phyloP scores from a whole-genome alignment of 1,140 invertebrate genomes.

The Papilio polyxenes region DNA sequence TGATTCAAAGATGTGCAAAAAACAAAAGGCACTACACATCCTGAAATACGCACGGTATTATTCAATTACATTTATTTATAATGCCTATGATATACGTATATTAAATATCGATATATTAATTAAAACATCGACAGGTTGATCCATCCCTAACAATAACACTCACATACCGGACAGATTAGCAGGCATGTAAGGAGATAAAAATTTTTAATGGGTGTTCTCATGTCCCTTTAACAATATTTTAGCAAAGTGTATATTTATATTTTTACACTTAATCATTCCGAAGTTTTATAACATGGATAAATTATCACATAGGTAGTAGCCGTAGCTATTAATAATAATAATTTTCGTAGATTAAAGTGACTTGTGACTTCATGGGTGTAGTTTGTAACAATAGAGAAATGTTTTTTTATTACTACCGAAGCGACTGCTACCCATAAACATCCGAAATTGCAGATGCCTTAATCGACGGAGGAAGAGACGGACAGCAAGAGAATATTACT shows the following conservation, averaged over 20 bases:
- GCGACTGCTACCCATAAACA: too few species aligned
- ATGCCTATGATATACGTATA: not conserved
- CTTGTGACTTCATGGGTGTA: too few species aligned
- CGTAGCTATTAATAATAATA: not conserved
- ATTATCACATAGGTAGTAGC: not conserved
- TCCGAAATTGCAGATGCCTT: too few species aligned
- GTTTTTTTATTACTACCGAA: too few species aligned
- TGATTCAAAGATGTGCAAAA: not conserved
- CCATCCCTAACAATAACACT: slow-evolving; percentile 34
- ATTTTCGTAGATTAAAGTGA: too few species aligned
- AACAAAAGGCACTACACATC: not conserved
- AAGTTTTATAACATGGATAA: not conserved
- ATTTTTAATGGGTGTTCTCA: slow-evolving; percentile 24
- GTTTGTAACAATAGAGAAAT: too few species aligned
- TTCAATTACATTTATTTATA: not conserved
- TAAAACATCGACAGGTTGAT: not conserved
- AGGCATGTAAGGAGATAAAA: slow-evolving; percentile 33
- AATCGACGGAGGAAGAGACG: too few species aligned
- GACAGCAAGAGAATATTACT: too few species aligned
- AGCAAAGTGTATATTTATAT: slow-evolving; percentile 4
- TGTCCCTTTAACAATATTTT: slow-evolving; percentile 21
- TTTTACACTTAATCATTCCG: slow-evolving; percentile 9
- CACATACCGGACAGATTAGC: slow-evolving; percentile 40
- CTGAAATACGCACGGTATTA: not conserved
- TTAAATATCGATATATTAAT: slow-evolving; percentile 30